A percentile compares a stretch with the other conserved stretches of the same genome.
These are phyloP conservation scores for Phalacrocorax brasilianus DNA, from an alignment of 2,113 vertebrate species.

Conservation along the genomic window DNA sequence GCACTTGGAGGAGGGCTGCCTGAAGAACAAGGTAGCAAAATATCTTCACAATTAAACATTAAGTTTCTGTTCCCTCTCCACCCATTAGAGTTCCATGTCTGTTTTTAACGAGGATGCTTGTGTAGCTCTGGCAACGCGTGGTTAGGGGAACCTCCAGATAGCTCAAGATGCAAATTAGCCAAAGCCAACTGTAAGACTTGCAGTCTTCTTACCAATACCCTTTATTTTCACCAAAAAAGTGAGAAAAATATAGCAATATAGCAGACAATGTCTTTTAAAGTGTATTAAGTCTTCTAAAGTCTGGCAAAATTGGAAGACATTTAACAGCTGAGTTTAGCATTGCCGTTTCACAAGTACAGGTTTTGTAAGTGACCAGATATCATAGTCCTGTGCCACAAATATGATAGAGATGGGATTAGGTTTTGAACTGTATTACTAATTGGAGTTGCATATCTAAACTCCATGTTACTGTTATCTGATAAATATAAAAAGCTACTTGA, in stretches of 20 bases:
- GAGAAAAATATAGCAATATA: background rate
- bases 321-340: background rate
- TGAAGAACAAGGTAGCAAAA: background rate
- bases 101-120: background rate
- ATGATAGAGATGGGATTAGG: background rate
- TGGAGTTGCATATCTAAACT: background rate
- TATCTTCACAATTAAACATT: background rate
- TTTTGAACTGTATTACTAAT: background rate
- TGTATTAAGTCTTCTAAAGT: background rate
- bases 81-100: background rate
- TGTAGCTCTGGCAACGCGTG: fast-evolving
- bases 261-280: background rate
- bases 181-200: background rate
- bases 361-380: background rate
- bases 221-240: background rate
- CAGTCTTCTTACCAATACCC: background rate
- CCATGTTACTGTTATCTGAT: background rate
- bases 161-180: background rate
- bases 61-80: background rate
- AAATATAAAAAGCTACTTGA: background rate
- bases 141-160: background rate
- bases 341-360: background rate
- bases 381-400: background rate
- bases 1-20: background rate
- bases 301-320: background rate